Evolutionary conservation across 2,113 vertebrate genomes (phyloP).

Genomic region (Tupaia tana): DNA sequence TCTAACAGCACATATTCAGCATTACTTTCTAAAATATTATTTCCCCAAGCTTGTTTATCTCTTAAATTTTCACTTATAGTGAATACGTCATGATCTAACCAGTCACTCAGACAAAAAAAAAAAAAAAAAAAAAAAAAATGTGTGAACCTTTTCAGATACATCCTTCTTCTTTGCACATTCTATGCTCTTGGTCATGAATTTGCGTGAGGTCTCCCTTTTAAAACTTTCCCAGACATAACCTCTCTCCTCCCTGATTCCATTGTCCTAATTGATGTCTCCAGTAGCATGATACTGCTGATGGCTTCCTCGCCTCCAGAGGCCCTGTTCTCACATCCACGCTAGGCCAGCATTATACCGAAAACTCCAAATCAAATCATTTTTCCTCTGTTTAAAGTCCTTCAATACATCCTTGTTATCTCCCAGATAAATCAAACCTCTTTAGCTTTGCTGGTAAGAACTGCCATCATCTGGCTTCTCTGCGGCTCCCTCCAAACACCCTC

Average conservation of each 20-base stretch:
- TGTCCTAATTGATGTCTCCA: neutral
- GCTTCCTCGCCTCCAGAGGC: neutral
- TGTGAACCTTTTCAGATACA: neutral
- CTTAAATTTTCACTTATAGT: neutral
- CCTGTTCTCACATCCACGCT: neutral
- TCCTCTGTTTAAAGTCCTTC: neutral
- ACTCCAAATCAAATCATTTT: neutral
- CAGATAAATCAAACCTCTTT: neutral
- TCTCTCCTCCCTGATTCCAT: neutral
- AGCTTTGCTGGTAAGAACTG: neutral
- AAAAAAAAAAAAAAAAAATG: neutral
- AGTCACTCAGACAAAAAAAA: neutral
- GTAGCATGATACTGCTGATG: neutral
- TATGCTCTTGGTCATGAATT: neutral
- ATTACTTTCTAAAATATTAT: conserved; percentile 29
- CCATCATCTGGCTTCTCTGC: neutral
- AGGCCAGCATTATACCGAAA: neutral
- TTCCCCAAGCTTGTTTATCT: neutral
- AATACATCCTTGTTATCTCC: neutral
- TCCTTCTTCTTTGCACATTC: neutral
- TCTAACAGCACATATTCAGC: neutral
- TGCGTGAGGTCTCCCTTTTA: neutral
- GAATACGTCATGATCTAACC: neutral
- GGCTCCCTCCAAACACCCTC: neutral
- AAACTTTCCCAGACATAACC: neutral